These are phyloP conservation scores for Strongylocentrotus purpuratus DNA, from an alignment of 35 echinoderm and acorn worm genomes.

Conservation along the genomic window DNA sequence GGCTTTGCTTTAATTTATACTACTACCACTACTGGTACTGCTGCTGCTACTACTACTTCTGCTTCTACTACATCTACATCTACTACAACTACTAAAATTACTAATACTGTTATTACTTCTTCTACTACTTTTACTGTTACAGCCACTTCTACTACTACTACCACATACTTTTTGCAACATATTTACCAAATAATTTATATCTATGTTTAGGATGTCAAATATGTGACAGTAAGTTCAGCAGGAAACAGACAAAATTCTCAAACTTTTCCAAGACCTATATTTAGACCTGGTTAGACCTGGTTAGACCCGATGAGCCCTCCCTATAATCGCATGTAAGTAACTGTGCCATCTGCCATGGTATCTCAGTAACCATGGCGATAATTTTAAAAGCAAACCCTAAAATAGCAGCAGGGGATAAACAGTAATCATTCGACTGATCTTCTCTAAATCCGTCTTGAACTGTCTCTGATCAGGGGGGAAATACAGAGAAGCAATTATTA, in stretches of 20 bases:
- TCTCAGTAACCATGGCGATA: neutral
- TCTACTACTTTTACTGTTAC: too few species aligned
- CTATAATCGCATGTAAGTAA: neutral
- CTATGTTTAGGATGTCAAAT: neutral
- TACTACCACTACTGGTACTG: too few species aligned
- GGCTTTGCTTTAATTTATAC: too few species aligned
- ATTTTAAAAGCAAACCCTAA: neutral
- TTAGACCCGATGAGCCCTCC: neutral
- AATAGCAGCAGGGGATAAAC: conserved; percentile 1
- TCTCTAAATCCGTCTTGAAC: neutral
- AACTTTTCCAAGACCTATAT: neutral
- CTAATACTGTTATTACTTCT: too few species aligned
- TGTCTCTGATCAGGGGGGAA: neutral
- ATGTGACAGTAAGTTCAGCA: neutral
- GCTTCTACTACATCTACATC: too few species aligned
- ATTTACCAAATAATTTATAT: neutral
- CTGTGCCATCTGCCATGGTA: conserved; percentile 4
- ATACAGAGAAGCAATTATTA: neutral
- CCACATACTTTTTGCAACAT: too few species aligned
- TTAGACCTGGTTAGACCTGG: neutral
- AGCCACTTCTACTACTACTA: too few species aligned
- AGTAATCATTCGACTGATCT: neutral
- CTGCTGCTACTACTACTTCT: too few species aligned
- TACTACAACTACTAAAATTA: too few species aligned
- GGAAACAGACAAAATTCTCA: neutral